Evolutionary conservation across 2,113 vertebrate genomes (phyloP).

Genomic region (Cyanoramphus novaezelandiae): DNA sequence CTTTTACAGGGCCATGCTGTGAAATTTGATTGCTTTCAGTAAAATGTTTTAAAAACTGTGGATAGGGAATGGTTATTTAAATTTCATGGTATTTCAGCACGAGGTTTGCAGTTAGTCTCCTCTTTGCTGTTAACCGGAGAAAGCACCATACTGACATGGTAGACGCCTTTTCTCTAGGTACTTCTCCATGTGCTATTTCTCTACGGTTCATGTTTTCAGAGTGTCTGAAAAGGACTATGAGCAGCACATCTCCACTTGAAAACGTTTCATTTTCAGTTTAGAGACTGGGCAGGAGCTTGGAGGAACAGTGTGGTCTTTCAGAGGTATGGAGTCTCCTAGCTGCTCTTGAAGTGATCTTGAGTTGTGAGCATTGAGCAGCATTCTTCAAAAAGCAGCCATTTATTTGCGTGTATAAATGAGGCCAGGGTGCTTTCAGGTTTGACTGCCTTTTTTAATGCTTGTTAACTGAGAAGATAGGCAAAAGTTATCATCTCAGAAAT

Average conservation of each 20-base stretch:
- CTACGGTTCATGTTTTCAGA: neutral
- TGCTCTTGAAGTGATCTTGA: neutral
- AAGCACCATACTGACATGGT: fast-evolving
- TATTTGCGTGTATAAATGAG: neutral
- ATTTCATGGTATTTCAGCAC: neutral
- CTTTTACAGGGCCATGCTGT: neutral
- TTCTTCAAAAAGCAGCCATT: neutral
- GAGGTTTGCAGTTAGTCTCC: neutral
- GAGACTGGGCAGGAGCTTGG: neutral
- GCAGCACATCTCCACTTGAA: neutral
- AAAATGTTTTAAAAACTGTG: neutral
- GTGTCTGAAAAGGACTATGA: neutral
- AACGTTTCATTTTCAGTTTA: neutral
- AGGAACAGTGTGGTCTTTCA: neutral
- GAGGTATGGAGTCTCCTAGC: neutral
- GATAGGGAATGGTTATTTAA: neutral
- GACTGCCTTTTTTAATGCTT: neutral
- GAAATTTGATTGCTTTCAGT: neutral
- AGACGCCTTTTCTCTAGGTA: neutral
- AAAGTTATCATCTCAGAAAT: neutral
- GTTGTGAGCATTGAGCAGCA: neutral
- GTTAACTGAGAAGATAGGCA: neutral
- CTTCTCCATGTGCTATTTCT: neutral
- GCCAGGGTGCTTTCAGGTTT: neutral
- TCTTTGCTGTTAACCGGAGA: neutral